phyloP scores from a whole-genome alignment of 2,888 invertebrate species.

The Phalera bucephala region DNA sequence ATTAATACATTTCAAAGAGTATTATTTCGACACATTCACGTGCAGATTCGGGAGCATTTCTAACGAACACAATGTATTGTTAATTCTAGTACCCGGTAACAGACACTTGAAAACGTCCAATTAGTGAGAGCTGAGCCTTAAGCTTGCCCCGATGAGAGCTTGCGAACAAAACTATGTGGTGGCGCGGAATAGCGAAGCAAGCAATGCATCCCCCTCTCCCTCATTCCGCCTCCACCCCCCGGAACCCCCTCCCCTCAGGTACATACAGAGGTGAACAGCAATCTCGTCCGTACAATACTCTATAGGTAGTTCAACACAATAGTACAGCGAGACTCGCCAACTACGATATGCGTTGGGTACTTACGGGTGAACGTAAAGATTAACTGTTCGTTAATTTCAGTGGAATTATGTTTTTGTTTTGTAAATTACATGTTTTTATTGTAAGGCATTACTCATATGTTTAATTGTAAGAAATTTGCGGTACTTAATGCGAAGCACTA shows the following conservation, averaged over 20 bases:
- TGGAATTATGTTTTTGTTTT: too few relatives aligned
- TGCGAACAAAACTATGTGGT: constrained; percentile 75
- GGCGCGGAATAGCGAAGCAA: constrained; percentile 61
- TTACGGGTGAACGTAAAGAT: background rate
- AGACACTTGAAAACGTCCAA: constrained; percentile 61
- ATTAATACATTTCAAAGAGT: constrained; percentile 24
- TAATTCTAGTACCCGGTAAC: constrained; percentile 41
- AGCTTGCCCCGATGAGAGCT: constrained; percentile 65
- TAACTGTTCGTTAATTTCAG: background rate
- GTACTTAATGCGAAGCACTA: too few relatives aligned
- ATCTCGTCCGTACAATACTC: constrained; percentile 62
- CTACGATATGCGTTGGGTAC: constrained; percentile 18
- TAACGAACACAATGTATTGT: constrained; percentile 39
- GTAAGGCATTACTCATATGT: too few relatives aligned
- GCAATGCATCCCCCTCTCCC: constrained; percentile 45
- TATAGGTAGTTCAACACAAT: constrained; percentile 35
- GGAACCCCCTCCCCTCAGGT: constrained; percentile 35
- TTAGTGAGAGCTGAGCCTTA: constrained; percentile 64
- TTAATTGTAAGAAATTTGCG: too few relatives aligned
- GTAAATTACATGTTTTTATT: too few relatives aligned
- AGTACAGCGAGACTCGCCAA: constrained; percentile 45
- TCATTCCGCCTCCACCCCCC: constrained; percentile 21
- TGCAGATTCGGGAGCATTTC: constrained; percentile 22
- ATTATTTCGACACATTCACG: constrained; percentile 23
- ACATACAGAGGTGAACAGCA: constrained; percentile 60